Evolutionary conservation across 2,797 vertebrate genomes (phyloP), one percentile per base, ranked within the genome.

Genomic region (Hipposideros larvatus): DNA sequence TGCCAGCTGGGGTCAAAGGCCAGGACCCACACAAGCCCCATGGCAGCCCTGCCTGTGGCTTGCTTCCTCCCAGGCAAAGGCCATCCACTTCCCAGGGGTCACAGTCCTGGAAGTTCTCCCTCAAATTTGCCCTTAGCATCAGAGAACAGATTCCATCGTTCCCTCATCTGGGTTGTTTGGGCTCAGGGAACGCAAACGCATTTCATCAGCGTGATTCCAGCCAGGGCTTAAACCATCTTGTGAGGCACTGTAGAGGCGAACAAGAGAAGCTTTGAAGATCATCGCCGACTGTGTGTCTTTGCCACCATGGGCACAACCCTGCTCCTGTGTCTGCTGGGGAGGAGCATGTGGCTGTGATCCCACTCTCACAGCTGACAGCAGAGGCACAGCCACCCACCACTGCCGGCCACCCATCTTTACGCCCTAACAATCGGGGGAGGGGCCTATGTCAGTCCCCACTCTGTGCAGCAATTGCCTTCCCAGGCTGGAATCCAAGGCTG

Each of bases 211-310:
- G 0, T 68, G 79, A 91, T 80, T 82, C 63, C 83, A 94, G 91
- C 34, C 79, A 93, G 86, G 75, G 91, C 75, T 96, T 87, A 96
- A 97, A 78, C 91, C 87, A 41, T 96, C 86, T 83, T 91, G 86
- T 55, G 83, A 96, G 90, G 34, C 55, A 65, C 59, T 34, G 63
- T 94, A 87, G 94, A 95, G 65, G 85, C 86, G 93, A 95, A 93
- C 28, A 28, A 93, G 80, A 90, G 73, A 92, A 43, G 96, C 96
- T 98, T 93, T 96, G 95, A 96, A 97, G 94, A 97, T 95, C 7
- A 0, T 92, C 37, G 16, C 66, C 1, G 0, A 53, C 66, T 77
- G 78, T 5, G 16, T 91, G 74, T 90, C 95, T 96, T 87, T 94
- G 92, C 73, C 77, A 31, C 86, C 46, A 71, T 37, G 34, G 79